Base-by-base conservation (phyloP, 92 coral and sea anemone species). In the Epizoanthus scotinus region DNA sequence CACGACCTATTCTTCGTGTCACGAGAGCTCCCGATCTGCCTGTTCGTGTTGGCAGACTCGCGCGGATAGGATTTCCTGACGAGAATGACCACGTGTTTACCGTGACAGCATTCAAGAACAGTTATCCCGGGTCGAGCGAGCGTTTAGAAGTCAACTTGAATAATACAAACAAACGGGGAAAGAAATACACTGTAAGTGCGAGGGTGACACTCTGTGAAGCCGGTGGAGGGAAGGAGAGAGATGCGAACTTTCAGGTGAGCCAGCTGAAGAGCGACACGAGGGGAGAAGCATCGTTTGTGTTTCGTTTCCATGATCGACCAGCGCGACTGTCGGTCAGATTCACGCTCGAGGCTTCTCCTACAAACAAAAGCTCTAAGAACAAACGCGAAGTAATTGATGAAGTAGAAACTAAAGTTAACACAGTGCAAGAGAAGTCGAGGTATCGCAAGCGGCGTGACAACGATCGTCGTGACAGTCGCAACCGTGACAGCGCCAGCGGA, bases 281-380 rank as follows among this genome's bases (percentile, higher is more conserved):
- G 0, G 88, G 65, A 5, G 63, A 77, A 13, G 69, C 55, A 21
- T 75, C 60, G 1, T 85, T 78, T 60, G 79, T 47, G 52, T 85
- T 85, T 63, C 88, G 84, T n/a, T 85, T 85, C 58, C 71, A 67
- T 20, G 88, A 85, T 53, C 84, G 70, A 14, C 42, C 63, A 65
- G 74, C 84, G 13, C 70, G 78, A 24, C 72, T 67, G 47, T 57
- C 28, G 1, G 73, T 85, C 52, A 69, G 5, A 9, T 85, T 85
- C 36, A 70, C 79, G 1, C 66, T 85, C 19, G 26, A 58, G n/a
- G 55, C 47, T n/a, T 34, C 29, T 58, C 57, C 62, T 7, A 20
- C 54, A 22, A 55, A 42, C n/a, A 29, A 15, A 13, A 42, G 6
- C 25, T 40, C 78, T 8, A 57, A 47, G 55, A 69, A 20, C 62